A percentile compares a stretch with the other conserved stretches of the same genome.
Conservation (phyloP, 2,888 invertebrate genomes). For the Clostera curtula region DNA sequence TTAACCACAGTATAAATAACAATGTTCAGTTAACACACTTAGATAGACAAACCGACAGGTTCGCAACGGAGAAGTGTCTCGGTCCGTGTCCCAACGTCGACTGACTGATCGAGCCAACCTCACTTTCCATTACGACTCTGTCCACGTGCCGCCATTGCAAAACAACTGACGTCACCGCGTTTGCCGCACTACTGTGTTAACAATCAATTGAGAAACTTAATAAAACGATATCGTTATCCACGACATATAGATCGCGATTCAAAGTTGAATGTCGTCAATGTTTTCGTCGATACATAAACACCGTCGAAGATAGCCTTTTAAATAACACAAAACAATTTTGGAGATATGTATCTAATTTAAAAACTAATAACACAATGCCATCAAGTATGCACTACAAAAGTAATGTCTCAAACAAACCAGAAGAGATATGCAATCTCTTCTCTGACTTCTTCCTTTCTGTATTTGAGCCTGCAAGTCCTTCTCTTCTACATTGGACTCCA, state of each 20-base stretch:
- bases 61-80: no score
- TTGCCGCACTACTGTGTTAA: no score
- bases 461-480: background rate
- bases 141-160: no score
- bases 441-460: background rate
- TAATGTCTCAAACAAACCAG: background rate
- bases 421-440: background rate
- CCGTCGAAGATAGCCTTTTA: background rate
- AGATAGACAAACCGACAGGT: no score
- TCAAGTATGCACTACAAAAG: constrained; percentile 1
- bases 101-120: no score
- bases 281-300: background rate
- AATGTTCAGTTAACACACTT: no score
- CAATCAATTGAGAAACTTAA: no score
- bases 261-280: background rate
- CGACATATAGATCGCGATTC: background rate
- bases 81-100: no score
- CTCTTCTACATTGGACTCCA: background rate
- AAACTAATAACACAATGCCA: background rate
- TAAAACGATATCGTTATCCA: no score
- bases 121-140: no score
- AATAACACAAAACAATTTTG: background rate
- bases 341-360: constrained; percentile 1
- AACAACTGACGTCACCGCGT: no score
- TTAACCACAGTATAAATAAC: no score